Base-by-base conservation (phyloP, 2,797 vertebrate species). In the Hoplostethus mediterraneus region DNA sequence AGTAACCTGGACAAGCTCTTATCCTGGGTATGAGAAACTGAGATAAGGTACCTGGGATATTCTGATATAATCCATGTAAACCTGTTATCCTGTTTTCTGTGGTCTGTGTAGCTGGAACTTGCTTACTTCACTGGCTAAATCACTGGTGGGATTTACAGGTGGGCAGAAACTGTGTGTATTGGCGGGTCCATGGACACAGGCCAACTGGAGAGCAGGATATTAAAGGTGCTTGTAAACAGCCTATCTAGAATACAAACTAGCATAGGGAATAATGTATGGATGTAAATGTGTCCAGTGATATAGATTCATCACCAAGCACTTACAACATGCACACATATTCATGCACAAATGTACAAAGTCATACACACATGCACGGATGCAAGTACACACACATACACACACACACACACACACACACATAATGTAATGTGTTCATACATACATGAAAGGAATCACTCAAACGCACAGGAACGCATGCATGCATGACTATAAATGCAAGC, bases 1-100 rank as follows among this genome's bases (percentile, higher is more conserved):
- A 51, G 36, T 11, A 1, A 57, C 11, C 48, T 40, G 51, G 57
- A 72, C 82, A 61, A 74, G 45, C 65, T 68, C 44, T 47, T 42
- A 9, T 5, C 1, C 42, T 54, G n/a, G 69, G 31, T 40, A 8
- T 36, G 25, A 54, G 38, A 63, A 60, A 65, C 51, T 42, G 57
- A 11, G 3, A 57, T n/a, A 44, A 40, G 7, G 38, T 44, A 45
- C 31, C 16, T 42, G 40, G n/a, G 40, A 63, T 30, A 56, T 40
- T 8, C 30, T 1, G 1, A 59, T 53, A 4, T 40, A 10, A 8
- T 10, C 6, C 36, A 33, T 54, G 42, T 53, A 17, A 49, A 45
- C 17, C 44, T 11, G 21, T 21, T 21, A 21, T 21, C 21, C 21
- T 21, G 21, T 21, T 21, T 21, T 1, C 21, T 21, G 21, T 21